Conservation (phyloP, 37 sponge, comb jelly and placozoan species). For the Dysidea cf. avara region DNA sequence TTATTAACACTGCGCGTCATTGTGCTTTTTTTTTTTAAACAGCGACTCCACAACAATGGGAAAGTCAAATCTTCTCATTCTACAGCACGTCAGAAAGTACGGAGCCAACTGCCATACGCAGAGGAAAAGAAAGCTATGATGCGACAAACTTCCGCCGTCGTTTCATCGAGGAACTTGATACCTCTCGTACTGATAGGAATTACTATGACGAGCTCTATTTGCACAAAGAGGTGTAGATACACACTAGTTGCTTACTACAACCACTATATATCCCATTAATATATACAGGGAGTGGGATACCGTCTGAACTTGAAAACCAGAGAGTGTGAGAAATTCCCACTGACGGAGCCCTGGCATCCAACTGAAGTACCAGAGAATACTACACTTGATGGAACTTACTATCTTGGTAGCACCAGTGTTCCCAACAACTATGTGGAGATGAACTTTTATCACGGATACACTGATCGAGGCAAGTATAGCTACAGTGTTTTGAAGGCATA, state of each 20-base stretch:
- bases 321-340: slow-evolving; percentile 11
- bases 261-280: too few species aligned
- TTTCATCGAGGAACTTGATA: slow-evolving; percentile 15
- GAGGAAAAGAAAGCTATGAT: slow-evolving; percentile 21
- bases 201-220: slow-evolving; percentile 30
- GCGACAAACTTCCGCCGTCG: slow-evolving; percentile 7
- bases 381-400: too few species aligned
- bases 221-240: slow-evolving; percentile 17
- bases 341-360: background rate
- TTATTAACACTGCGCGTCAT: too few species aligned
- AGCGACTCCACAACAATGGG: too few species aligned
- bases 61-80: background rate
- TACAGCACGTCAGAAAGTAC: background rate
- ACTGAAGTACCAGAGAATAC: background rate
- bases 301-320: too few species aligned
- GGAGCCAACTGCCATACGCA: background rate
- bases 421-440: too few species aligned
- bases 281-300: too few species aligned
- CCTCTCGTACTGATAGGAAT: background rate
- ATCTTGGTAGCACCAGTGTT: too few species aligned
- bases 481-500: too few species aligned
- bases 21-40: too few species aligned
- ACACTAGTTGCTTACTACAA: background rate
- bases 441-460: too few species aligned
- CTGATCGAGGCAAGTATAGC: too few species aligned